Evolutionary conservation across 2,113 vertebrate species (phyloP).

Genomic region (cat (Felis catus)): DNA sequence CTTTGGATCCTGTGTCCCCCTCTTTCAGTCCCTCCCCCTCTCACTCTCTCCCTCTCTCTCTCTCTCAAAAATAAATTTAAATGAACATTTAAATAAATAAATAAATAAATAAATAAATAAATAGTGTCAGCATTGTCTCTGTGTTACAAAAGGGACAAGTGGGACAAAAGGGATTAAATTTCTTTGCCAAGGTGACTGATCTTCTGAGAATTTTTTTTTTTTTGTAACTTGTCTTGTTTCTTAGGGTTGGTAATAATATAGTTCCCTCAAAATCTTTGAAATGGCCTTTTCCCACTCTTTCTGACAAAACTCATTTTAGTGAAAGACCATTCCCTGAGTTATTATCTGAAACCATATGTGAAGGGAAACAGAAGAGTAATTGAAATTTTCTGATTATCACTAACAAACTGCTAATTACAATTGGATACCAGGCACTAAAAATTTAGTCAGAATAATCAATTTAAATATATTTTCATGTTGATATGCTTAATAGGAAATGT

Average conservation of each 20-base stretch:
- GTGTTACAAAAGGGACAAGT: not conserved
- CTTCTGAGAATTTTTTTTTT: not conserved
- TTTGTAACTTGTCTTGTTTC: not conserved
- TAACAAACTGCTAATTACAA: constrained; percentile 26
- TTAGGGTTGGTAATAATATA: not conserved
- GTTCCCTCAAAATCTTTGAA: not conserved
- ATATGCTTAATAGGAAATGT: not conserved
- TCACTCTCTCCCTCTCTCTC: too few species aligned
- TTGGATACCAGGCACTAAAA: not conserved
- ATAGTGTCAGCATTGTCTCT: not conserved
- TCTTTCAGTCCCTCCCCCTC: too few species aligned
- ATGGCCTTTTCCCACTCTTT: not conserved
- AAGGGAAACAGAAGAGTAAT: not conserved
- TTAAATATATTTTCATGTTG: not conserved
- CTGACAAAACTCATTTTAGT: constrained; percentile 6
- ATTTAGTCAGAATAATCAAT: not conserved
- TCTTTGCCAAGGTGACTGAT: not conserved
- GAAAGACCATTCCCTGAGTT: not conserved
- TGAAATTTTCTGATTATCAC: not conserved
- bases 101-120: too few species aligned
- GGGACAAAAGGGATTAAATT: not conserved
- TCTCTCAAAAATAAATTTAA: too few species aligned
- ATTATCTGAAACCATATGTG: not conserved
- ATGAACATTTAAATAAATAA: too few species aligned
- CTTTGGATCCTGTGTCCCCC: too few species aligned